Conservation (phyloP, 2,888 invertebrate species). For the Xanthia togata region DNA sequence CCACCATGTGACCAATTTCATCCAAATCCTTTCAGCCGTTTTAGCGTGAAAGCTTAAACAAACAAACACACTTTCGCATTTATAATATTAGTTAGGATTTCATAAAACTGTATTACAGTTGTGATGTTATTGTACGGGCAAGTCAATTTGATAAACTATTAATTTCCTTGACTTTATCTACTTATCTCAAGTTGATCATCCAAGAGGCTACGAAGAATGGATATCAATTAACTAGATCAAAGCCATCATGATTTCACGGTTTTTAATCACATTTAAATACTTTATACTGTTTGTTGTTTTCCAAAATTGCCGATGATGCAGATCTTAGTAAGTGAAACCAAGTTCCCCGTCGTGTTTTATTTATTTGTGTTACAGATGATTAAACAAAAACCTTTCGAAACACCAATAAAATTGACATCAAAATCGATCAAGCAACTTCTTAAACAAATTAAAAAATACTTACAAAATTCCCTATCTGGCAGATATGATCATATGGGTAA, state of each 20-base stretch:
- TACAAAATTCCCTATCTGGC: slow-evolving; percentile 37
- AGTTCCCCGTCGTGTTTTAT: neutral
- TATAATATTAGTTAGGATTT: too few relatives aligned
- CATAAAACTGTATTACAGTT: neutral
- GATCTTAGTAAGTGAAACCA: too few relatives aligned
- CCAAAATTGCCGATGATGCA: neutral
- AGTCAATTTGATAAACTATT: neutral
- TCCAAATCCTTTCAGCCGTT: too few relatives aligned
- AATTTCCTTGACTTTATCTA: neutral
- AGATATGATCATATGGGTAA: slow-evolving; percentile 62
- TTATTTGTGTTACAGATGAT: too few relatives aligned
- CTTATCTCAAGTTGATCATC: neutral
- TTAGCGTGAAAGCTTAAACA: too few relatives aligned
- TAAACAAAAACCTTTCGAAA: neutral
- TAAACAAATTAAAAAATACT: slow-evolving; percentile 23
- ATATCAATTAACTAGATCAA: neutral
- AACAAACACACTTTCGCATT: too few relatives aligned
- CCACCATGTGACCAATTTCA: too few relatives aligned
- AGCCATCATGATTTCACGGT: neutral
- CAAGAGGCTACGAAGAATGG: neutral
- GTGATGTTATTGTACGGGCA: neutral
- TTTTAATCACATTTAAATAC: neutral
- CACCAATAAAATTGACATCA: neutral
- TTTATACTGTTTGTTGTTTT: neutral
- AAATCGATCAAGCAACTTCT: slow-evolving; percentile 1